Evolutionary conservation across 2,113 vertebrate species (phyloP).

Genomic region (Cavia porcellus): DNA sequence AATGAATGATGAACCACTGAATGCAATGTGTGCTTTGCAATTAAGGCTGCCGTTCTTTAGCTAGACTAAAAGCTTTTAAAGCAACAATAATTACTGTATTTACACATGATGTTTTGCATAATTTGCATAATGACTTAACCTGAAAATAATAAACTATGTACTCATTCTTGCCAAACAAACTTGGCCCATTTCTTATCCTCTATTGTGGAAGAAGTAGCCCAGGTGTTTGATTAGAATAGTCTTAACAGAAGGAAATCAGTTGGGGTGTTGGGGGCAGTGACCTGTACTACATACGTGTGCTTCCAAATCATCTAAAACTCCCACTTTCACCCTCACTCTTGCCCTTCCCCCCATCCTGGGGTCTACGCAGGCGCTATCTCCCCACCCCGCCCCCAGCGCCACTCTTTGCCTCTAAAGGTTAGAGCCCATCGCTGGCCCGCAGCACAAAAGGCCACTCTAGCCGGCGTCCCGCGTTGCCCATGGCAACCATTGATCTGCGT

Average conservation of each 20-base stretch:
- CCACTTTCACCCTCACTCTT: neutral
- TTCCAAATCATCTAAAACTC: neutral
- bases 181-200: neutral
- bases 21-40: conserved; percentile 71
- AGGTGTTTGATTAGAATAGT: neutral
- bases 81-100: conserved; percentile 81
- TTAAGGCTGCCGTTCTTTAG: conserved; percentile 68
- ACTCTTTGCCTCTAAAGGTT: neutral
- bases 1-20: conserved; percentile 78
- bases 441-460: neutral
- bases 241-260: too few relatives aligned
- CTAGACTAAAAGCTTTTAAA: conserved; percentile 76
- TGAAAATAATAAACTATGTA: conserved; percentile 68
- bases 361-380: conserved; percentile 15
- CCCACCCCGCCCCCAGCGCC: neutral
- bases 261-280: rapidly evolving
- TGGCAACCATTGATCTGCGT: conserved; percentile 57
- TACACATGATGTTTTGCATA: conserved; percentile 71
- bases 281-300: too few relatives aligned
- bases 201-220: neutral
- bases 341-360: neutral
- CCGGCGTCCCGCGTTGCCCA: conserved; percentile 78
- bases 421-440: rapidly evolving
- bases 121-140: conserved; percentile 79
- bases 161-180: conserved; percentile 9